Conservation (phyloP, 2,888 invertebrate genomes). For the Dorcus hopei region DNA sequence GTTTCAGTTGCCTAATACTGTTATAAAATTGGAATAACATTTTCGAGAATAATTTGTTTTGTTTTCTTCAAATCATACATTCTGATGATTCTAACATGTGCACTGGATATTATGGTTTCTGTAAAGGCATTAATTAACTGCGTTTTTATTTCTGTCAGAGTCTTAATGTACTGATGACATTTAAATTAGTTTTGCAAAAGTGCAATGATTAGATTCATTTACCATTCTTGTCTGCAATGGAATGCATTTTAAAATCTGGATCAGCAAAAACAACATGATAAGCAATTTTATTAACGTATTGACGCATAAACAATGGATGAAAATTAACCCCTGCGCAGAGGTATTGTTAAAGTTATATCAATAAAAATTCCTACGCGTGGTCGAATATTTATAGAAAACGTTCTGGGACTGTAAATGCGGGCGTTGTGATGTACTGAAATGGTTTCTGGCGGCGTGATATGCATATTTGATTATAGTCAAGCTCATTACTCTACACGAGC, state of each 20-base stretch:
- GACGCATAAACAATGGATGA: slow-evolving; percentile 25
- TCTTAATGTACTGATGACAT: no score
- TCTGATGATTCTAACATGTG: no score
- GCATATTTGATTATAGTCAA: slow-evolving; percentile 24
- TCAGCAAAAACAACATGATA: slow-evolving; percentile 1
- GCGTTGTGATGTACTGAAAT: slow-evolving; percentile 17
- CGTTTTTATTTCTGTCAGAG: no score
- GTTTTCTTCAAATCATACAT: no score
- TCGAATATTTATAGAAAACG: slow-evolving; percentile 10
- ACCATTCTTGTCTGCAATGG: no score
- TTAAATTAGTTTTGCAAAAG: no score
- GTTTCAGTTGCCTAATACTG: no score
- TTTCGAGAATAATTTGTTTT: no score
- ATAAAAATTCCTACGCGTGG: slow-evolving; percentile 21
- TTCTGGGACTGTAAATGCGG: slow-evolving; percentile 6
- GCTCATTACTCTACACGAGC: slow-evolving; percentile 23
- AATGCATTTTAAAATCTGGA: slow-evolving; percentile 1
- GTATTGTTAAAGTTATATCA: slow-evolving; percentile 14
- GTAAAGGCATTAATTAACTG: no score
- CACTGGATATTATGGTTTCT: no score
- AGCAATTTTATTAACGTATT: not conserved
- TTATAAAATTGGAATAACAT: no score
- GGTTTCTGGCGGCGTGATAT: slow-evolving; percentile 21
- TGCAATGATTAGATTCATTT: no score
- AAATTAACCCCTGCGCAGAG: slow-evolving; percentile 24